Conservation (phyloP, 2,113 vertebrate genomes). For the Pagrus major region DNA sequence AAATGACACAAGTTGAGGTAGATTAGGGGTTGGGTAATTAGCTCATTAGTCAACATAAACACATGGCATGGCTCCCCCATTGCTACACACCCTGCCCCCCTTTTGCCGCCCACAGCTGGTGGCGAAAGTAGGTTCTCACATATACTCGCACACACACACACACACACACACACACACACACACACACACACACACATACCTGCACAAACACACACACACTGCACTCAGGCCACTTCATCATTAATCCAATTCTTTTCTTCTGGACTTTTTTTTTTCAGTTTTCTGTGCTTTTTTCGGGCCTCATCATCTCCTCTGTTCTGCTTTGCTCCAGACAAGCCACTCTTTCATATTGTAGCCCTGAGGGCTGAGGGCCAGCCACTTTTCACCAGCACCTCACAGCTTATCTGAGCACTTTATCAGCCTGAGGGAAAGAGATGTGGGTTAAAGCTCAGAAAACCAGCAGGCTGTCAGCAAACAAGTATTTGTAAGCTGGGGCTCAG, state of each 20-base stretch:
- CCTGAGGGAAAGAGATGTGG: conserved; percentile 90
- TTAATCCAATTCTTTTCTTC: conserved; percentile 60
- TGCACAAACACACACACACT: conserved; percentile 33
- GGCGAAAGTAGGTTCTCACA: conserved; percentile 55
- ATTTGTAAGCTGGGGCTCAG: conserved; percentile 84
- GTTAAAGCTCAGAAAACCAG: conserved; percentile 85
- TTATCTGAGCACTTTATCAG: conserved; percentile 99
- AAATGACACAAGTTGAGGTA: conserved; percentile 83
- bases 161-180: conserved; percentile 34
- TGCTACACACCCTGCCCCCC: conserved; percentile 65
- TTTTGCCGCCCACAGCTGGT: conserved; percentile 76
- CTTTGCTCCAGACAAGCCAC: conserved; percentile 84
- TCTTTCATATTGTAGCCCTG: conserved; percentile 88
- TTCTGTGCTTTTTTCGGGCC: conserved; percentile 52
- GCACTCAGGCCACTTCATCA: conserved; percentile 62
- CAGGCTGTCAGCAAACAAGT: conserved; percentile 86
- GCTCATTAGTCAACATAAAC: conserved; percentile 86
- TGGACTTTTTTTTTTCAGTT: conserved; percentile 50
- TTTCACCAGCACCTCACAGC: conserved; percentile 85
- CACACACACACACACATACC: conserved; percentile 37
- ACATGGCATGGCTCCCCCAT: conserved; percentile 72
- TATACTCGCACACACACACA: conserved; percentile 21
- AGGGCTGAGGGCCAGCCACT: conserved; percentile 84
- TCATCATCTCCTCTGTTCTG: conserved; percentile 72
- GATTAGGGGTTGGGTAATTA: conserved; percentile 83